A percentile compares a stretch with the other conserved stretches of the same genome.
Evolutionary conservation across 2,113 vertebrate species (phyloP).

Genomic region (Copsychus sechellarum): DNA sequence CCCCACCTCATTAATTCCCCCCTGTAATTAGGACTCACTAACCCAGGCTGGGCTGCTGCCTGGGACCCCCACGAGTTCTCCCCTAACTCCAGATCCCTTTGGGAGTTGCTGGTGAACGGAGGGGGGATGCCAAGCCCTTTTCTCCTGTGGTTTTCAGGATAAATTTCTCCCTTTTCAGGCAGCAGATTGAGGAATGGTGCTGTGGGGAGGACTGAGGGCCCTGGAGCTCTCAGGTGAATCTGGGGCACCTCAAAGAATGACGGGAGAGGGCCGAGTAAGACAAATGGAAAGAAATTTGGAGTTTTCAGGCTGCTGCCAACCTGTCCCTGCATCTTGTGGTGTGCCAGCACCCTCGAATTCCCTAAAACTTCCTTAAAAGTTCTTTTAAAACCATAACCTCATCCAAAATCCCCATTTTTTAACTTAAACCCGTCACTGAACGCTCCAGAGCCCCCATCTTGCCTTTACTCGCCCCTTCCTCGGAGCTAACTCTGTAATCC

Average conservation of each 20-base stretch:
- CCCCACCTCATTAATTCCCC: not conserved
- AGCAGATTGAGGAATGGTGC: not conserved
- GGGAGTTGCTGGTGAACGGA: not conserved
- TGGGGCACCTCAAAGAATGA: not conserved
- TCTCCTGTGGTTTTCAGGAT: not conserved
- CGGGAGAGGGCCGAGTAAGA: not conserved
- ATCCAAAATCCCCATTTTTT: not conserved
- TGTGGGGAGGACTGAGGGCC: accelerated
- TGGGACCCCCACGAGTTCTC: accelerated
- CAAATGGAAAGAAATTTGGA: not conserved
- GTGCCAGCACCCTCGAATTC: not conserved
- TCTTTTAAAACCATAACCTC: accelerated
- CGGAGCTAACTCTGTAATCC: not conserved
- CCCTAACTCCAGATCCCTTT: not conserved
- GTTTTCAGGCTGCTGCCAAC: not conserved
- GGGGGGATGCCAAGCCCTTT: not conserved
- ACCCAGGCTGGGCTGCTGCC: not conserved
- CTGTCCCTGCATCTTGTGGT: accelerated
- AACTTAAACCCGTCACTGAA: accelerated
- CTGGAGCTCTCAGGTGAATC: not conserved
- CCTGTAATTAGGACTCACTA: not conserved
- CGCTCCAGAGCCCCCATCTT: accelerated
- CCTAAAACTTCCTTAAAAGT: not conserved
- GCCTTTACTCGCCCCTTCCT: not conserved
- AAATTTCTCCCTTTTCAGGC: not conserved